Base-by-base conservation (phyloP, 2,888 invertebrate species). In the Lochmaea capreae region DNA sequence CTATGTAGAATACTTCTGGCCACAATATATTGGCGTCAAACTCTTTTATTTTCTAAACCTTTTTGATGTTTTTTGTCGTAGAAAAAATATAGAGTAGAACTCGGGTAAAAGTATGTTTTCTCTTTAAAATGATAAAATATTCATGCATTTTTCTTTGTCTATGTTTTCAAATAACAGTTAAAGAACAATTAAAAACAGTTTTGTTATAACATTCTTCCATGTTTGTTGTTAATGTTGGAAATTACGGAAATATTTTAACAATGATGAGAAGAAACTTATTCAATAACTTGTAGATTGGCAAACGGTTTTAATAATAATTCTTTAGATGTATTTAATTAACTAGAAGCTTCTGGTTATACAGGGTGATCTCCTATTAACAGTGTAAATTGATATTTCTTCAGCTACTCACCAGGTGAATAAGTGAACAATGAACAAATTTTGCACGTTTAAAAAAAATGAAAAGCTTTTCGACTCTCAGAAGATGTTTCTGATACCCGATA, bases 401-500 rank as follows among this genome's bases (percentile, higher is more conserved):
- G 49, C n/a, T 49, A n/a, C 49, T 49, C 3, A 14, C 49, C 49
- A 18, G 9, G 5, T 3, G 26, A 33, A 33, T 33, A 5, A 54
- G 16, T 54, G 52, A 6, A 54, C 5, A 63, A 85, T 84, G 85
- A 85, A 83, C 76, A 83, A 84, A 73, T 81, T 85, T 78, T 84
- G 84, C 74, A 81, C 81, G 59, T 84, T 84, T 74, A 83, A 81
- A 49, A 85, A 83, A 79, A 82, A 80, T 76, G 84, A 84, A 33
- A 83, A 82, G 72, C 75, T 81, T 14, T 82, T 82, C 71, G 81
- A 81, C 65, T 77, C 76, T 8, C 77, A 79, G 70, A 84, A 83
- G 73, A 82, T 86, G 83, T 74, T 86, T 69, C 77, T 86, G 26
- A 76, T 86, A 42, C 86, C 86, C 68, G 86, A 86, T 74, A 85